These are phyloP conservation scores for Actias luna DNA, from an alignment of 2,888 invertebrate species.

Conservation along the genomic window DNA sequence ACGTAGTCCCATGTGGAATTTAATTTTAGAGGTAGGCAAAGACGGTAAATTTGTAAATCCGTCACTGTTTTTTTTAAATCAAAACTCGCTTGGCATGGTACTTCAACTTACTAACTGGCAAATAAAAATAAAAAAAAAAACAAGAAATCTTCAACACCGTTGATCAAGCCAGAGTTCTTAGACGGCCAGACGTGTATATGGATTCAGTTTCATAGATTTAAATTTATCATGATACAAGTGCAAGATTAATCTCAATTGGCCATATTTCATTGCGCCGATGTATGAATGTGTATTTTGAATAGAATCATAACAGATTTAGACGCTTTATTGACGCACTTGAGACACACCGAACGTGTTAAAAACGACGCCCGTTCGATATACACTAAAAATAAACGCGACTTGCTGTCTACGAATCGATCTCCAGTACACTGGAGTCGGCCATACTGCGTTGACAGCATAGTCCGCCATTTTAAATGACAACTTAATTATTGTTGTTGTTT, in stretches of 20 bases:
- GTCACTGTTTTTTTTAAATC: too few species aligned
- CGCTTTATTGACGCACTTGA: conserved; percentile 28
- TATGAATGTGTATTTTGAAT: background rate
- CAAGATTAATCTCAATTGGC: background rate
- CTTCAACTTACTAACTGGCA: too few species aligned
- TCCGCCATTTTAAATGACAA: background rate
- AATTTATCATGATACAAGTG: background rate
- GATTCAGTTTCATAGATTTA: too few species aligned
- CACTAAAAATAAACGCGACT: conserved; percentile 54
- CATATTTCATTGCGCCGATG: background rate
- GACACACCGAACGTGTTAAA: conserved; percentile 26
- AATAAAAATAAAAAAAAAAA: too few species aligned
- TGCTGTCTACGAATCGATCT: conserved; percentile 49
- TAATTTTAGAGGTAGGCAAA: too few species aligned
- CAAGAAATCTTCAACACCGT: too few species aligned
- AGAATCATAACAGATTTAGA: conserved; percentile 17
- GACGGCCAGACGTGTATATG: too few species aligned
- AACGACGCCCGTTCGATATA: conserved; percentile 48
- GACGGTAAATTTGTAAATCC: too few species aligned
- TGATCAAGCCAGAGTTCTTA: too few species aligned
- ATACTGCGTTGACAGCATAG: conserved; percentile 21
- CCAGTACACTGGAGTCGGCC: conserved; percentile 56
- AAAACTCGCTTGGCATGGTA: too few species aligned
- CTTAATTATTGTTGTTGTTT: background rate
- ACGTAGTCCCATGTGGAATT: too few species aligned